Percentiles rank a stretch among this genome's conserved stretches.
phyloP scores from a whole-genome alignment of 2,888 invertebrate genomes.

The Loripinus fragilis region DNA sequence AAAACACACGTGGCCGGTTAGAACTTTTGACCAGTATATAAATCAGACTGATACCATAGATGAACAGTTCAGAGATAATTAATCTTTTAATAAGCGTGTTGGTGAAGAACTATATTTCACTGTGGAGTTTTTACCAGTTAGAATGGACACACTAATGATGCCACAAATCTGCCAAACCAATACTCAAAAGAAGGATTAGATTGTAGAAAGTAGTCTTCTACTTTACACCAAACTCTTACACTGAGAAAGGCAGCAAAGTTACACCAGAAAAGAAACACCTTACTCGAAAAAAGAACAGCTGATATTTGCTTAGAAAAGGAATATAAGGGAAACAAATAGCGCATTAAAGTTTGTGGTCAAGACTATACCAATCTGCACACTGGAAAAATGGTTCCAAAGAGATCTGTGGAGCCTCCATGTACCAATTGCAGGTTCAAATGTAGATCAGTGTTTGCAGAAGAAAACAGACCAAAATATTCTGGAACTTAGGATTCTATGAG shows the following conservation, averaged over 20 bases:
- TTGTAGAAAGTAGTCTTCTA: background rate
- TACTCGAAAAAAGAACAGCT: slow-evolving; percentile 32
- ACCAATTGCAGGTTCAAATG: slow-evolving; percentile 35
- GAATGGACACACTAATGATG: background rate
- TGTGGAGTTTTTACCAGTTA: background rate
- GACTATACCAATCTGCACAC: slow-evolving; percentile 35
- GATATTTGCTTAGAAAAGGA: slow-evolving; percentile 44
- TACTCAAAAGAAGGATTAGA: background rate
- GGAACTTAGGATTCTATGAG: slow-evolving; percentile 32
- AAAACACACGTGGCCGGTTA: too few species aligned
- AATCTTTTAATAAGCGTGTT: background rate
- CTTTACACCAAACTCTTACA: slow-evolving; percentile 12
- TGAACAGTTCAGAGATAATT: background rate
- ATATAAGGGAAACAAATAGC: slow-evolving; percentile 43
- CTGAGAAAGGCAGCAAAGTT: slow-evolving; percentile 26
- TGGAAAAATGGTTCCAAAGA: slow-evolving; percentile 30
- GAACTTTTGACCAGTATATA: too few species aligned
- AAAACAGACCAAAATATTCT: slow-evolving; percentile 26
- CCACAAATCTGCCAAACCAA: background rate
- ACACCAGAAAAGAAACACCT: slow-evolving; percentile 27
- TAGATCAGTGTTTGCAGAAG: slow-evolving; percentile 26
- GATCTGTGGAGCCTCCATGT: slow-evolving; percentile 8
- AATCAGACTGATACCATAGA: too few species aligned
- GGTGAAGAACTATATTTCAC: slow-evolving; percentile 3
- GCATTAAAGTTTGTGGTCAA: slow-evolving; percentile 29